These are phyloP conservation scores for Allophyes oxyacanthae DNA, from an alignment of 2,888 invertebrate species.

Conservation along the genomic window DNA sequence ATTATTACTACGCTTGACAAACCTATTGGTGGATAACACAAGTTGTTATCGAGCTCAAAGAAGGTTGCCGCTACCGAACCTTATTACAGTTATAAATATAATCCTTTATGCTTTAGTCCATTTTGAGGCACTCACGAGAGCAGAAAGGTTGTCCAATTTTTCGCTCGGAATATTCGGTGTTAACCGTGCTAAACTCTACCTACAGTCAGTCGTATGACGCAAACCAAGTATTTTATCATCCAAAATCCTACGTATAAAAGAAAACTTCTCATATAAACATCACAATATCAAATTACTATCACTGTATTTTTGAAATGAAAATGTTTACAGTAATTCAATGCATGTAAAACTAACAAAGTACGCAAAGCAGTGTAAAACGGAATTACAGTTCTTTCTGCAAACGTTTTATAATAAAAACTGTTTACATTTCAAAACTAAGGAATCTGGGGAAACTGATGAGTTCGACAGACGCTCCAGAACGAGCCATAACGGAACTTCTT, in stretches of 20 bases:
- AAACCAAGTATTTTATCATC: constrained; percentile 19
- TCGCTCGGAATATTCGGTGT: background rate
- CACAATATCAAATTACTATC: constrained; percentile 26
- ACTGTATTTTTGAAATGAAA: constrained; percentile 31
- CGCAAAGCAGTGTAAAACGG: constrained; percentile 26
- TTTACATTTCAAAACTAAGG: constrained; percentile 26
- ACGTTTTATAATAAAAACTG: constrained; percentile 16
- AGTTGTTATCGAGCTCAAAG: too few relatives aligned
- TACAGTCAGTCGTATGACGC: constrained; percentile 25
- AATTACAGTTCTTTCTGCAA: constrained; percentile 14
- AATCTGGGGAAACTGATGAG: constrained; percentile 24
- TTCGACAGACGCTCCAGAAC: constrained; percentile 38
- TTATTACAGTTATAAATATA: too few relatives aligned
- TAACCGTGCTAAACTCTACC: constrained; percentile 4
- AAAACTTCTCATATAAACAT: constrained; percentile 23
- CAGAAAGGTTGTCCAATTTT: background rate
- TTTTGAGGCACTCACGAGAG: background rate
- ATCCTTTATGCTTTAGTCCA: too few relatives aligned
- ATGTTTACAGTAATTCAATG: constrained; percentile 41
- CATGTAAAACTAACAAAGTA: constrained; percentile 35
- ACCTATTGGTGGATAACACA: too few relatives aligned
- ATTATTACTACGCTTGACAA: too few relatives aligned
- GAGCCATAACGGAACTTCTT: constrained; percentile 39
- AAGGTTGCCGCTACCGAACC: too few relatives aligned
- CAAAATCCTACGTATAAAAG: constrained; percentile 14